Conservation (phyloP, 2,113 vertebrate genomes). For the Clupea harengus region DNA sequence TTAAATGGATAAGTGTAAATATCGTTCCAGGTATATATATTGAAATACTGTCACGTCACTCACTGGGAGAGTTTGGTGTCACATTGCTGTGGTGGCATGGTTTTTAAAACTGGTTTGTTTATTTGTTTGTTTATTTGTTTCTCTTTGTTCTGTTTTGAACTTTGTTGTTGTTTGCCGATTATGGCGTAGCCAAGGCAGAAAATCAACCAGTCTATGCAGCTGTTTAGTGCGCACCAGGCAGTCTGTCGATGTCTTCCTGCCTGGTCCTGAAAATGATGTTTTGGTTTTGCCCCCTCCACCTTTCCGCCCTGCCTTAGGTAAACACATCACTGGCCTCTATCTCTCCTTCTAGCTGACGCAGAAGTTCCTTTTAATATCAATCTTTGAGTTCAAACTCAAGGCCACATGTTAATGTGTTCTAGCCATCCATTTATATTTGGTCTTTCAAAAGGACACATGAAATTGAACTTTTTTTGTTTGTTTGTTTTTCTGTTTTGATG, state of each 20-base stretch:
- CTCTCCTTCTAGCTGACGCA: neutral
- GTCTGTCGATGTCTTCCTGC: neutral
- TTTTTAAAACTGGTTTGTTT: neutral
- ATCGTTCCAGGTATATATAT: slow-evolving; percentile 9
- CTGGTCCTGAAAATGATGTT: neutral
- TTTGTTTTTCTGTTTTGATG: neutral
- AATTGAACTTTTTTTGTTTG: neutral
- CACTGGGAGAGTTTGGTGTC: neutral
- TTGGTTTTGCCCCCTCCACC: neutral
- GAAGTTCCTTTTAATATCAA: neutral
- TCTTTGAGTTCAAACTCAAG: neutral
- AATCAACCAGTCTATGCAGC: neutral
- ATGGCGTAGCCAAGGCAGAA: neutral
- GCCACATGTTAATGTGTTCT: neutral
- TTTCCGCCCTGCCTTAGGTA: neutral
- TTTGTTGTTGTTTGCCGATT: neutral
- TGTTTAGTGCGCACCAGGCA: neutral
- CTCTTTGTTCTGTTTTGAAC: neutral
- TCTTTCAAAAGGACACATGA: neutral
- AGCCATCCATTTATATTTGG: neutral
- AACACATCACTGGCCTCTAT: neutral
- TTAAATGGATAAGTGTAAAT: neutral
- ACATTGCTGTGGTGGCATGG: neutral
- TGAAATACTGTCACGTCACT: slow-evolving; percentile 11
- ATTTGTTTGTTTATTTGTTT: neutral